Evolutionary conservation across 2,797 vertebrate genomes (phyloP), one percentile per base, ranked within the genome.

Genomic region (Apogon hyalosoma): DNA sequence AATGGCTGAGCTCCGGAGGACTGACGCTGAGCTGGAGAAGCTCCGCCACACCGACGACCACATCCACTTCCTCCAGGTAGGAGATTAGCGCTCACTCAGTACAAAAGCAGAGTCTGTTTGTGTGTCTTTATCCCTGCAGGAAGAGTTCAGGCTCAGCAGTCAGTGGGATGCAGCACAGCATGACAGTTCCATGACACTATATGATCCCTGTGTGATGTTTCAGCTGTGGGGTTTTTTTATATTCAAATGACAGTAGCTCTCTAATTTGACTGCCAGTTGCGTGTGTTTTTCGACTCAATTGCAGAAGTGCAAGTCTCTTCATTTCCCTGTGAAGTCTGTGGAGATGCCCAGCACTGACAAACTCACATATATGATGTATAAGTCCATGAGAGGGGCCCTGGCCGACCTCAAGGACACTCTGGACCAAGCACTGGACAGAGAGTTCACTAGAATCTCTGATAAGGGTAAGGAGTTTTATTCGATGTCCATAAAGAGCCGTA

Each of bases 1-100:
- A 63, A 63, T 57, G 0, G 45, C 45, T 0, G 90, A 89, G 57
- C 69, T 90, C 42, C 77, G 72, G 60, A 90, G 75, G 70, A 77
- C 53, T 0, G 72, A 88, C 0, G 63, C 63, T 0, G 92, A 92
- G 73, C 85, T 94, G 60, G 91, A 93, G 75, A 85, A 47, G 63
- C 90, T 94, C 5, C 82, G 82, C 2, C 70, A n/a, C 56, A 82
- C 75, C 0, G 87, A 93, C 0, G 92, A 94, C 75, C 89, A 93
- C 73, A 1, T 91, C 36, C 61, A 76, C 46, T 95, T 93, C 67
- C 88, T 95, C 8, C 90, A 94, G 92, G 94, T 93, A 54, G 0
- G 43, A 7, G 51, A 24, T 24, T 24, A 24, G 21, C 21, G 21
- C 21, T 24, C 21, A 4, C 21, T 24, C 21, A 24, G 4, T 24